Percentiles rank a stretch among this genome's conserved stretches.
These are phyloP conservation scores for Kryptopterus vitreolus DNA, from an alignment of 2,797 vertebrate genomes.

Conservation along the genomic window DNA sequence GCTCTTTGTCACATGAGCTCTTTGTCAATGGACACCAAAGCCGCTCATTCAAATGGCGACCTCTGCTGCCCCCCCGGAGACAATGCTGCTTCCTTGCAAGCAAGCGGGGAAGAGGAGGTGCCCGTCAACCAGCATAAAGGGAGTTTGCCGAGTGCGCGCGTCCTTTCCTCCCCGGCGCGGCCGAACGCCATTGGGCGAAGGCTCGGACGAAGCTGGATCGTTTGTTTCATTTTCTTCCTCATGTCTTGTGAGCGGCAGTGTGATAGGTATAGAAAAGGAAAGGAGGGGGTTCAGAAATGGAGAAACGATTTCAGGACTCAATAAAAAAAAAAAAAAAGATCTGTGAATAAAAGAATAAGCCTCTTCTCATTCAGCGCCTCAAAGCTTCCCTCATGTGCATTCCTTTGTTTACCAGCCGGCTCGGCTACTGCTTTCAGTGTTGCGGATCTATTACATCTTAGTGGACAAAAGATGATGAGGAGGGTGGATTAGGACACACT, in stretches of 20 bases:
- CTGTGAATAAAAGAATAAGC: constrained; percentile 54
- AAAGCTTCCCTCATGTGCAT: constrained; percentile 49
- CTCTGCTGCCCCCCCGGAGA: constrained; percentile 77
- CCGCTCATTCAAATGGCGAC: constrained; percentile 70
- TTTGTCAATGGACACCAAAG: constrained; percentile 68
- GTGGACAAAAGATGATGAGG: constrained; percentile 60
- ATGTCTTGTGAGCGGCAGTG: constrained; percentile 47
- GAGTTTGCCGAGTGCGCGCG: constrained; percentile 68
- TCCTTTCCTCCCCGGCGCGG: constrained; percentile 31
- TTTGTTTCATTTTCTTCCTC: constrained; percentile 55
- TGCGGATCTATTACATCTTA: constrained; percentile 57
- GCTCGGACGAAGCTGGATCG: constrained; percentile 39
- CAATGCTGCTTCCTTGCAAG: constrained; percentile 67
- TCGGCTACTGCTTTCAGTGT: constrained; percentile 60
- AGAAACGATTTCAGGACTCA: constrained; percentile 73
- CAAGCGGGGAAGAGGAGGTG: constrained; percentile 59
- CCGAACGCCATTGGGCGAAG: constrained; percentile 11
- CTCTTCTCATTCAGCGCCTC: constrained; percentile 49
- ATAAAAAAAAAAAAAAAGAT: constrained; percentile 61
- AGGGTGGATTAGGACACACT: constrained; percentile 57
- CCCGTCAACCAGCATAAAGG: constrained; percentile 67
- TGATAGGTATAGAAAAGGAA: constrained; percentile 56
- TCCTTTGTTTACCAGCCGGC: constrained; percentile 52
- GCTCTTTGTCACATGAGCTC: constrained; percentile 60
- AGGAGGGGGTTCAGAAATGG: constrained; percentile 64